Base-by-base conservation (phyloP, 2,797 vertebrate species). In the Catostomus latipinnis region DNA sequence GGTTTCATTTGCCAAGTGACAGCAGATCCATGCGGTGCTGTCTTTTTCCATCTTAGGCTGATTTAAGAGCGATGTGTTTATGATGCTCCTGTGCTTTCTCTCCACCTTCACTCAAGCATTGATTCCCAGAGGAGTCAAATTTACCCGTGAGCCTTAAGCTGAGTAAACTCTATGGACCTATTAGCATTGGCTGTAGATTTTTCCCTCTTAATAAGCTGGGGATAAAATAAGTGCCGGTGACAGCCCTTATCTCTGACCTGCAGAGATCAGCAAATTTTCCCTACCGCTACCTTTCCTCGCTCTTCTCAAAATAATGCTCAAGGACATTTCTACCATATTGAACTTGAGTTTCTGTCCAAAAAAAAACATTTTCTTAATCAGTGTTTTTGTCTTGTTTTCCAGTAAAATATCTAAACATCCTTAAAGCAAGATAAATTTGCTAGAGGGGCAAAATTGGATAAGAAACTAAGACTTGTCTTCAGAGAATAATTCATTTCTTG, bases 181-280 rank as follows among this genome's bases (percentile, higher is more conserved):
- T 85, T 85, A 82, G 81, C 81, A 61, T 68, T 48, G 81, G 70
- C 81, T 85, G 76, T 73, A 80, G 81, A 78, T 73, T 81, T 77
- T 77, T 67, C 58, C 53, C 63, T 74, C 77, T 74, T 74, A 85
- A 85, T 82, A 85, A 81, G 74, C 63, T 13, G 53, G 46, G 73
- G 78, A 82, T 85, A 71, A 79, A 82, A 74, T 65, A 83, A 80
- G 61, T 71, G 54, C 73, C 48, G 16, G 73, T 74, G 68, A 78
- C 76, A 75, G 66, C 70, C 79, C 76, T 78, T 81, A 80, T 78
- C 77, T 49, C 43, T 61, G 16, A 73, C 74, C 74, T 82, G 79
- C 82, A 83, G 62, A 83, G 58, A 78, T 87, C 84, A 83, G 81
- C 81, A 85, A 6, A 57, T 81, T 79, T 81, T 52, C 43, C 52